phyloP scores from a whole-genome alignment of 2,888 invertebrate genomes.

The Andrena haemorrhoa region DNA sequence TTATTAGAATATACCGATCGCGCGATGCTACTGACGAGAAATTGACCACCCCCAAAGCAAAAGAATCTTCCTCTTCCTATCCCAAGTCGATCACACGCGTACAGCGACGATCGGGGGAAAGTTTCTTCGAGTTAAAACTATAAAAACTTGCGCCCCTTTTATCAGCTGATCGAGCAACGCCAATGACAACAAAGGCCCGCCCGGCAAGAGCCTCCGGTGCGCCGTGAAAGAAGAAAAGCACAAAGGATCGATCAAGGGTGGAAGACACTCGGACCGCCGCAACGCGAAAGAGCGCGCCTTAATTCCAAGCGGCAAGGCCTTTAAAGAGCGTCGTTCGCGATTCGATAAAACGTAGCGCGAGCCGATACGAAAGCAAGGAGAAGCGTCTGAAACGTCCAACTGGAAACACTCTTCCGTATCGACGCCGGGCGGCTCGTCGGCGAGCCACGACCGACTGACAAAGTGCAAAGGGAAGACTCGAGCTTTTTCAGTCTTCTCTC shows the following conservation, averaged over 20 bases:
- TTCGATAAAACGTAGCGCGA: conserved; percentile 29
- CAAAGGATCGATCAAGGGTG: conserved; percentile 8
- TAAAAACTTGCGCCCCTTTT: neutral
- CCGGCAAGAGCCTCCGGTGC: neutral
- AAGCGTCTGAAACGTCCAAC: neutral
- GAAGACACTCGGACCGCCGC: neutral
- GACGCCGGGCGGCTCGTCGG: neutral
- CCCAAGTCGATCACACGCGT: too few relatives aligned
- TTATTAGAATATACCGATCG: neutral
- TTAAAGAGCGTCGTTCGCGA: conserved; percentile 6
- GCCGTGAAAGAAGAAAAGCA: neutral
- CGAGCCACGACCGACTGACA: neutral
- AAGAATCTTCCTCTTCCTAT: too few relatives aligned
- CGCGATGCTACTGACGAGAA: neutral
- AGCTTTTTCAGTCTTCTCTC: conserved; percentile 21
- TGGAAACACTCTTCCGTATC: neutral
- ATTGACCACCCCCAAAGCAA: neutral
- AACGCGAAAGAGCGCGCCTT: neutral
- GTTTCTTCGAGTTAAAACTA: neutral
- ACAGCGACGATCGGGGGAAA: too few relatives aligned
- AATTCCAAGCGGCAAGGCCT: neutral
- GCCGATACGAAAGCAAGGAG: conserved; percentile 20
- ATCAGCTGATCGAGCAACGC: neutral
- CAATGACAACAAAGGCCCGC: neutral
- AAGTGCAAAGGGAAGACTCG: conserved; percentile 34